These are phyloP conservation scores for Ypsolopha scabrella DNA, from an alignment of 2,888 invertebrate genomes.

Conservation along the genomic window DNA sequence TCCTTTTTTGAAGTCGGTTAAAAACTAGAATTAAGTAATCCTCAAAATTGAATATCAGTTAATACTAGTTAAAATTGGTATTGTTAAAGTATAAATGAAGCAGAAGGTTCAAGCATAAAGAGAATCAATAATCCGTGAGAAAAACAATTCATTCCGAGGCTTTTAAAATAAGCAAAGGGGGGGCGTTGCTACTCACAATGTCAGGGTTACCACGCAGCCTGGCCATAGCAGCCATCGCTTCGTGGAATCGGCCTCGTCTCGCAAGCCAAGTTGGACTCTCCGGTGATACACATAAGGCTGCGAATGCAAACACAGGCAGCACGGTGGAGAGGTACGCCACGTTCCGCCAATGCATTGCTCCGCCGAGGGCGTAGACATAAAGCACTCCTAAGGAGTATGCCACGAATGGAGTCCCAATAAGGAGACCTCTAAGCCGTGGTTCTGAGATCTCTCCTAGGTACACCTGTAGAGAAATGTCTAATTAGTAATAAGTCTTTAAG, in stretches of 20 bases:
- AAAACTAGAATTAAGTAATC: no score
- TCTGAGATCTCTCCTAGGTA: conserved; percentile 82
- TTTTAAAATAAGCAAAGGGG: no score
- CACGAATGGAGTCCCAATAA: conserved; percentile 79
- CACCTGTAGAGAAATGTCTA: conserved; percentile 59
- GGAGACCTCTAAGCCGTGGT: conserved; percentile 74
- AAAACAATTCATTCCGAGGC: no score
- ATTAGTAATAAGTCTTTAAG: no score
- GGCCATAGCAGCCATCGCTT: conserved; percentile 68
- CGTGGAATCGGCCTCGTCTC: conserved; percentile 68
- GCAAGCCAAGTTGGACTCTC: conserved; percentile 84
- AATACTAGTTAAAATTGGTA: no score
- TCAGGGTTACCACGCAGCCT: conserved; percentile 72
- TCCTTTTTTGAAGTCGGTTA: no score
- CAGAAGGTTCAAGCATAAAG: no score
- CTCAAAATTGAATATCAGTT: no score
- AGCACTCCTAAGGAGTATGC: conserved; percentile 82
- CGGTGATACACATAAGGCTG: conserved; percentile 75
- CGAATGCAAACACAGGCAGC: conserved; percentile 71
- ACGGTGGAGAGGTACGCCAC: conserved; percentile 75
- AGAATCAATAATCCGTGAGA: no score
- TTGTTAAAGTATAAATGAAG: no score
- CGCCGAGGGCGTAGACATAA: conserved; percentile 78
- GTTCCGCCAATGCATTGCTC: conserved; percentile 75
- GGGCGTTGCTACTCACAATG: conserved; percentile 43